These are phyloP conservation scores for Andrena bicolor DNA, from an alignment of 2,888 invertebrate genomes.

Conservation along the genomic window DNA sequence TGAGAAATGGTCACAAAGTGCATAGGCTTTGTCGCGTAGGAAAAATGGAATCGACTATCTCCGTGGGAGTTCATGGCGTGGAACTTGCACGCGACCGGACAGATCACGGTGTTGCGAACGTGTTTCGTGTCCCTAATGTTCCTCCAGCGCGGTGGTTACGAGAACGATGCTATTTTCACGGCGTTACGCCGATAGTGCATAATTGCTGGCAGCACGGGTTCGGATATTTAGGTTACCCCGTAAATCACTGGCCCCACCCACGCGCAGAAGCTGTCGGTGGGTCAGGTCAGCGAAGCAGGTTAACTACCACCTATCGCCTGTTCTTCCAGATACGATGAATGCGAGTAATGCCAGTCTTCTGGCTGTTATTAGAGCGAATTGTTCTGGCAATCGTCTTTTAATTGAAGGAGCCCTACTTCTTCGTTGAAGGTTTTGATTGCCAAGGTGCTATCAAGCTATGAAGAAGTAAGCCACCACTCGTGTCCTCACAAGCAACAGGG, in stretches of 20 bases:
- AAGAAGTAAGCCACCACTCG: too few relatives aligned
- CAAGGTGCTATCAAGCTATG: too few relatives aligned
- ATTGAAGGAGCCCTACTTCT: too few relatives aligned
- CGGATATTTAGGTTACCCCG: slow-evolving; percentile 51
- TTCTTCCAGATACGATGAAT: slow-evolving; percentile 34
- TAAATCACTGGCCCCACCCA: slow-evolving; percentile 45
- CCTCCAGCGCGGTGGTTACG: slow-evolving; percentile 1
- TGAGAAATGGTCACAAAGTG: background rate
- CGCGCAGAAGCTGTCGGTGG: slow-evolving; percentile 20
- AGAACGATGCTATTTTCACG: slow-evolving; percentile 36
- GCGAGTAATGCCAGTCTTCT: slow-evolving; percentile 2
- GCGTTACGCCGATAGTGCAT: slow-evolving; percentile 34
- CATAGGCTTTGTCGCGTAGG: background rate
- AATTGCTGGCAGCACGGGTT: slow-evolving; percentile 35
- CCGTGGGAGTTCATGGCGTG: background rate
- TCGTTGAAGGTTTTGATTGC: background rate
- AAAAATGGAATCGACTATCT: slow-evolving; percentile 5
- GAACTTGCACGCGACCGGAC: slow-evolving; percentile 7
- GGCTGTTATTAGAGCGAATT: background rate
- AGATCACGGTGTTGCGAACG: background rate
- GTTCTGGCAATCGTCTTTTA: background rate
- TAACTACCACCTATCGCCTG: slow-evolving; percentile 43
- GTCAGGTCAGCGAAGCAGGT: slow-evolving; percentile 48
- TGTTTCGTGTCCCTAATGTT: slow-evolving; percentile 28
- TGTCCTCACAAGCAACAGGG: too few relatives aligned